Conservation (phyloP, 2,113 vertebrate genomes). For the Axis porcinus region DNA sequence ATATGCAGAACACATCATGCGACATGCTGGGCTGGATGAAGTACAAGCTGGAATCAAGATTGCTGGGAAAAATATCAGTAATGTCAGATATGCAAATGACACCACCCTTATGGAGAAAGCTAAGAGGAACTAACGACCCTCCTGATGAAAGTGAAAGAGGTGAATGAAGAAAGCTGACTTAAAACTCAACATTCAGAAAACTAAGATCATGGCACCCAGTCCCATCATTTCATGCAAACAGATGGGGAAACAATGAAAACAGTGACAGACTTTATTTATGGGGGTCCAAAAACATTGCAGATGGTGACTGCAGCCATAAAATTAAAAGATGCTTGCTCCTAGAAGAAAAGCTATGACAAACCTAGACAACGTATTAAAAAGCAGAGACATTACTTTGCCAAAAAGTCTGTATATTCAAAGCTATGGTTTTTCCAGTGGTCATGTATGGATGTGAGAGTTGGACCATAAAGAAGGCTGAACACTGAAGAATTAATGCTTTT, state of each 20-base stretch:
- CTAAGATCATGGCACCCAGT: neutral
- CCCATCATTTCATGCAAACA: neutral
- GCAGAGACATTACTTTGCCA: neutral
- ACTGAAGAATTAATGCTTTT: neutral
- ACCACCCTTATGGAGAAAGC: neutral
- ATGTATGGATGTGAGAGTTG: neutral
- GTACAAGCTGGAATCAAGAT: neutral
- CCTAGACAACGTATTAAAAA: neutral
- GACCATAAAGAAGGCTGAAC: neutral
- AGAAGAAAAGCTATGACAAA: neutral
- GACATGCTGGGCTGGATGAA: neutral
- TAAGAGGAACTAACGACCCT: neutral
- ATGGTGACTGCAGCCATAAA: neutral
- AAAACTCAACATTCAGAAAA: neutral
- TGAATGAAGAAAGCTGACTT: neutral
- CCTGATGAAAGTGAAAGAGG: neutral
- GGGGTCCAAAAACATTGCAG: neutral
- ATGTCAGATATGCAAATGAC: neutral
- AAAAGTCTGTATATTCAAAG: neutral
- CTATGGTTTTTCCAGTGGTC: neutral
- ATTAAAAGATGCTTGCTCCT: neutral
- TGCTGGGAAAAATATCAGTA: neutral
- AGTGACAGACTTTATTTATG: fast-evolving
- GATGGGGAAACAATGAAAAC: neutral
- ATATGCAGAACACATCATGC: neutral